Evolutionary conservation across 2,888 invertebrate genomes (phyloP), one percentile per base, ranked within the genome.

Genomic region (Protonemura montana): DNA sequence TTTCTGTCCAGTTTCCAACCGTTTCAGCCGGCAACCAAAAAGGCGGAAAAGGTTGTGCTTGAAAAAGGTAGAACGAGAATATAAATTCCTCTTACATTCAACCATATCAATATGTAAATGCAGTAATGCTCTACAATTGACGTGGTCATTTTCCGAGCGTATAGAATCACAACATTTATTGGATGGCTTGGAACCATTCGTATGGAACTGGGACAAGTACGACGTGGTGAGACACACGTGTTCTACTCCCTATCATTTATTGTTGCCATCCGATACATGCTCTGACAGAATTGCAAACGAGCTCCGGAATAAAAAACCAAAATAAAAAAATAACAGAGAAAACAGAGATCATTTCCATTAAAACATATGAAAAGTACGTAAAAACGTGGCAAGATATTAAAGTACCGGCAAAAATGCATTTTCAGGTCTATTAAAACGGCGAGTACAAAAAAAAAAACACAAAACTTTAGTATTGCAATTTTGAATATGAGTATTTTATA

Each of bases 81-180:
- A 78, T 78, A 27, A 26, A 27, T 27, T 78, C 28, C 78, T 21
- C 78, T 26, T 78, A 78, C 26, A 78, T 21, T 27, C 26, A 26
- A 78, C 35, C 35, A 78, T 78, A 78, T 0, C 82, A 82, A 82
- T 82, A 82, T 82, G 82, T 82, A 82, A 82, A 82, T 82, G 35
- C n/a, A 82, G 27, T 29, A 81, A 29, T 59, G 21, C 59, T 59
- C 13, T 78, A 25, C 78, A 78, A 82, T 41, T 82, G 82, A 41
- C 26, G 82, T 41, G 82, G 30, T 41, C 82, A 82, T 41, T 82
- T 82, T 41, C 59, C 59, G 13, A 21, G 59, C 21, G 7, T n/a
- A n/a, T 2, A 3, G 16, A 59, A 59, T 59, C 59, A 59, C 21
- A 21, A 59, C 59, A 59, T 59, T 1, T 21, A 35, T 21, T n/a